These are phyloP conservation scores for Gouania willdenowi DNA, from an alignment of 2,797 vertebrate genomes.

Conservation along the genomic window DNA sequence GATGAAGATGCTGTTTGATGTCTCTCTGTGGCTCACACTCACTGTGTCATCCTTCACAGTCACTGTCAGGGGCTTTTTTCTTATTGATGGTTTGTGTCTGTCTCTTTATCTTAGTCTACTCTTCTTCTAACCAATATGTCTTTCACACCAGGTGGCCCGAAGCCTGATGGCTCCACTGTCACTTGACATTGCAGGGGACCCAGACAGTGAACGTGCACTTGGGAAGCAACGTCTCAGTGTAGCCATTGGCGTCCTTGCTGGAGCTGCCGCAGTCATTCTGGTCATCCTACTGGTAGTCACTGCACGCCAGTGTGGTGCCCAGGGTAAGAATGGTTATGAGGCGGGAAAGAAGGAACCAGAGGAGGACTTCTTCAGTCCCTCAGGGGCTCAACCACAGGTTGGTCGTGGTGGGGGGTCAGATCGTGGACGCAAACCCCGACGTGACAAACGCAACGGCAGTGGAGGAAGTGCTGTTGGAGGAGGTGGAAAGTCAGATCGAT, in stretches of 20 bases:
- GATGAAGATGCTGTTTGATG: slow-evolving; percentile 66
- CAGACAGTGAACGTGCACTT: slow-evolving; percentile 84
- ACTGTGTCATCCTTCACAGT: slow-evolving; percentile 43
- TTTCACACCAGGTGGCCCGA: slow-evolving; percentile 76
- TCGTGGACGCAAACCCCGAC: slow-evolving; percentile 68
- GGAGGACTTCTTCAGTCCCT: slow-evolving; percentile 93
- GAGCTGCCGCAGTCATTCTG: slow-evolving; percentile 88
- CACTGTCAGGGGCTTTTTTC: slow-evolving; percentile 7
- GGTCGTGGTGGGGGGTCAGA: slow-evolving; percentile 53
- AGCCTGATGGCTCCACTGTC: slow-evolving; percentile 88
- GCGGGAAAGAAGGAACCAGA: slow-evolving; percentile 93
- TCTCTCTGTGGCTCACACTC: slow-evolving; percentile 36
- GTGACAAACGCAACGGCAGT: slow-evolving; percentile 67
- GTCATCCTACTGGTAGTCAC: slow-evolving; percentile 92
- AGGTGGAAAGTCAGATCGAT: slow-evolving; percentile 87
- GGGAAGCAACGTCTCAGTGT: slow-evolving; percentile 93
- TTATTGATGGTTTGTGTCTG: slow-evolving; percentile 9
- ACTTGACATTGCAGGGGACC: slow-evolving; percentile 92
- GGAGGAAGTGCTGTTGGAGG: slow-evolving; percentile 76
- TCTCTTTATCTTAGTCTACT: neutral
- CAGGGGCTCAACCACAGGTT: slow-evolving; percentile 69
- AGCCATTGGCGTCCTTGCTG: slow-evolving; percentile 90
- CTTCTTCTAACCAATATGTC: slow-evolving; percentile 2
- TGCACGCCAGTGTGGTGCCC: slow-evolving; percentile 90
- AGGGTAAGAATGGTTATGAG: slow-evolving; percentile 90